Evolutionary conservation across 2,888 invertebrate species (phyloP), one percentile per base, ranked within the genome.

Genomic region (Orthonevra nobilis): DNA sequence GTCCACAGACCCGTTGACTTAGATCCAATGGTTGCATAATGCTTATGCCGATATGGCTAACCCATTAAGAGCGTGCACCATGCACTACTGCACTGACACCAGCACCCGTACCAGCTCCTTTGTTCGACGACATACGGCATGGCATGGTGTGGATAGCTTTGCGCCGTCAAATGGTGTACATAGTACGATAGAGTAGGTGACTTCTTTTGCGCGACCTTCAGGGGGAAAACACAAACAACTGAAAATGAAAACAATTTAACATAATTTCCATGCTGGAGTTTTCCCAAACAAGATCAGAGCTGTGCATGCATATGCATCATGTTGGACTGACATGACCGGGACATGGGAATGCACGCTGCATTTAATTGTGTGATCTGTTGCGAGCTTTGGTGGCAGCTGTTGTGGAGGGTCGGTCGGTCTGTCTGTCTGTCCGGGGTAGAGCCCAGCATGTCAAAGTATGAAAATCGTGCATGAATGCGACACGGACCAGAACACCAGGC

Each of bases 171-270:
- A 32, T 50, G 32, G 44, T 40, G 46, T n/a, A n/a, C n/a, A n/a
- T n/a, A n/a, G n/a, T n/a, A n/a, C n/a, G n/a, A n/a, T n/a, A n/a
- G n/a, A n/a, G n/a, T 60, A 60, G 73, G 73, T 54, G 66, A 79
- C 32, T 73, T 79, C 79, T 73, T 66, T 79, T 66, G 60, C 7
- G 56, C 73, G 79, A 79, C 79, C 79, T 79, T 79, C 73, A 56
- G 44, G 15, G 7, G 10, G 23, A 5, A 23, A 23, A 23, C n/a
- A n/a, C n/a, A n/a, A 60, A 73, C 73, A 61, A 46, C 38, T 56
- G 63, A 72, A 54, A 72, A 17, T 26, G 44, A 15, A 61, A 52
- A 63, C 56, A 56, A 63, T 63, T 72, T 42, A 66, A 64, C 73
- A 44, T 61, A 54, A 79, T 79, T 73, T 73, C 66, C 66, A 73